phyloP scores from a whole-genome alignment of 64 coral and sea anemone genomes.

The Orbicella faveolata region DNA sequence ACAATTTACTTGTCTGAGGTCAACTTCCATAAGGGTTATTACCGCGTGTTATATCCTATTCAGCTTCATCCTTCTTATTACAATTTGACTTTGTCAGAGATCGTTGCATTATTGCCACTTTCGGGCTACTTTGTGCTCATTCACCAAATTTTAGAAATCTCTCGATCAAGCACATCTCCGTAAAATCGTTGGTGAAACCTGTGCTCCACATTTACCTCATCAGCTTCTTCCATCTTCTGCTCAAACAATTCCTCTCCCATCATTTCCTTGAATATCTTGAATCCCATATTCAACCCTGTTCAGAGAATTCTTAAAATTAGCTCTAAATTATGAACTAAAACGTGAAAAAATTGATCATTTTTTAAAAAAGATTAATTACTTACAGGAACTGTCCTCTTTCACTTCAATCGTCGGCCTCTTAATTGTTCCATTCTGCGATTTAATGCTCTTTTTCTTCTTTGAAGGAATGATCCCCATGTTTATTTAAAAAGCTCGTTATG shows the following conservation, averaged over 20 bases:
- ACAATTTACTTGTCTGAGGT: too few relatives aligned
- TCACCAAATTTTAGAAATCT: too few relatives aligned
- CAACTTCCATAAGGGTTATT: too few relatives aligned
- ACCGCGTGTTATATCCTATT: too few relatives aligned
- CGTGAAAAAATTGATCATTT: neutral
- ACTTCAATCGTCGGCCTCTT: neutral
- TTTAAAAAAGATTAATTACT: neutral
- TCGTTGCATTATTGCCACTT: too few relatives aligned
- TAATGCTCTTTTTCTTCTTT: neutral
- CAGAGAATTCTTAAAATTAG: neutral
- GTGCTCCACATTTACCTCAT: constrained; percentile 41
- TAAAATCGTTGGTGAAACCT: neutral
- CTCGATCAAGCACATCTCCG: too few relatives aligned
- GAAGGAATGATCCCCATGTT: constrained; percentile 36
- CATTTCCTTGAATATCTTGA: constrained; percentile 72
- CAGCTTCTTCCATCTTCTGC: constrained; percentile 62
- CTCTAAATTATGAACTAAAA: neutral
- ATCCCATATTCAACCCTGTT: constrained; percentile 71
- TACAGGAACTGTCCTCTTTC: neutral
- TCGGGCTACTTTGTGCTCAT: too few relatives aligned
- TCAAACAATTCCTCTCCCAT: constrained; percentile 69
- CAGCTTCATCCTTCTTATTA: too few relatives aligned
- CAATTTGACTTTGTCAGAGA: too few relatives aligned
- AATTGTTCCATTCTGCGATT: neutral
- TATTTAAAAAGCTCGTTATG: neutral